Conservation (phyloP, 1,140 invertebrate species). For the Eumaeus atala region DNA sequence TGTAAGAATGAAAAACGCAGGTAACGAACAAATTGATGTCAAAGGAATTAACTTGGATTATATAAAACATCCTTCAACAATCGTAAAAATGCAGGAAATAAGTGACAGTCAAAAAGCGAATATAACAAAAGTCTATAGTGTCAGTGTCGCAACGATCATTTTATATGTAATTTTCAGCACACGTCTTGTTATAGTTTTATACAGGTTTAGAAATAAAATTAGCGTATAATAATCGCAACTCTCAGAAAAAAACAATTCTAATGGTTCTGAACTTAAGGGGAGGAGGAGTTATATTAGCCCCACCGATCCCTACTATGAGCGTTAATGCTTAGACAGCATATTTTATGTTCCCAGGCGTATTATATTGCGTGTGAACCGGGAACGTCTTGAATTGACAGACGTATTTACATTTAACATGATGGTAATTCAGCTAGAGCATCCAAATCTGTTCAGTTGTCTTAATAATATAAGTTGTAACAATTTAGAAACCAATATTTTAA, state of each 20-base stretch:
- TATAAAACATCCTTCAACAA: constrained; percentile 10
- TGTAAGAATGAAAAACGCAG: not conserved
- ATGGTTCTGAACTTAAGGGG: constrained; percentile 16
- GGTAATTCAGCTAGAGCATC: too few relatives aligned
- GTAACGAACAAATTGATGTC: constrained; percentile 7
- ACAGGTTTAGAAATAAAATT: constrained; percentile 15
- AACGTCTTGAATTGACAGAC: too few relatives aligned
- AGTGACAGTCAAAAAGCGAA: constrained; percentile 15
- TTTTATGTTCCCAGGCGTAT: not conserved
- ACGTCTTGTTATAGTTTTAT: not conserved
- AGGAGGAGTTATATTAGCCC: constrained; percentile 14
- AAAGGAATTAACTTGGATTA: constrained; percentile 15
- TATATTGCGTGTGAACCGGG: too few relatives aligned
- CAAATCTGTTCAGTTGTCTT: too few relatives aligned
- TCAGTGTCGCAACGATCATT: constrained; percentile 12
- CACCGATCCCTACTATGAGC: not conserved
- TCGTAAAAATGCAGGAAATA: constrained; percentile 11
- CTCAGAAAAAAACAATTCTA: constrained; percentile 11
- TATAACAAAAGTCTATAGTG: constrained; percentile 13
- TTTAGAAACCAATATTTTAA: too few relatives aligned
- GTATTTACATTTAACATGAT: too few relatives aligned
- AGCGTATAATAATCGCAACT: constrained; percentile 11
- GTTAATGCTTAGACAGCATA: constrained; percentile 2
- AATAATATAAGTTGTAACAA: too few relatives aligned
- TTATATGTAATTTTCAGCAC: constrained; percentile 9